Base-by-base conservation (phyloP, 2,888 invertebrate species). In the Calameuta filiformis region DNA sequence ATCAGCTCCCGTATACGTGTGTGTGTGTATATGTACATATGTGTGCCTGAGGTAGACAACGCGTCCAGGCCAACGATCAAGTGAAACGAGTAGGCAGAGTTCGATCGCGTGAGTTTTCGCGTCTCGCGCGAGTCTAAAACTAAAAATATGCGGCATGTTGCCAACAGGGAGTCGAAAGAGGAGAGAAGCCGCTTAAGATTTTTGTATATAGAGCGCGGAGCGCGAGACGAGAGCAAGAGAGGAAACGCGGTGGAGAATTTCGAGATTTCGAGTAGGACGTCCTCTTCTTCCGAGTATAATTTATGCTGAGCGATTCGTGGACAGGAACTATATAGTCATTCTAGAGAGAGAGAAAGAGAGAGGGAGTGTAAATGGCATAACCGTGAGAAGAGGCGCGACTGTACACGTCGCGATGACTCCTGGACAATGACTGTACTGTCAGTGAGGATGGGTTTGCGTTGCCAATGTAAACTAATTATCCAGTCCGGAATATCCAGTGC, bases 271-370 rank as follows among this genome's bases (percentile, higher is more conserved):
- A 56, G 23, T 23, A 9, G 23, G 40, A 23, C 68, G 73, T 68
- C 77, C 40, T 75, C 34, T n/a, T 69, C 68, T 76, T 76, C 77
- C 80, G 78, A 40, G 75, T 69, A 81, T 86, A 88, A 88, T 87
- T 87, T 86, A 86, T 86, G 87, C 84, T 85, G 86, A 88, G 86
- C 85, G 86, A 80, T 86, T 83, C 83, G 86, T 85, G 83, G 71
- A 71, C 31, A 15, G 31, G 71, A 31, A 33, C 33, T 71, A 4
- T 31, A 33, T 3, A 15, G 69, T 69, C 56, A 69, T 35, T 75
- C 75, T 15, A 15, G 40, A 40, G 40, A 40, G 40, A 40, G 40
- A 2, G 37, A 4, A 15, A 15, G 40, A 1, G 40, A 2, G 6
- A 23, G 40, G 6, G 40, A 23, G 2, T 2, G 23, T 23, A 56